Evolutionary conservation across 2,113 vertebrate genomes (phyloP).

Genomic region (Alethe diademata): DNA sequence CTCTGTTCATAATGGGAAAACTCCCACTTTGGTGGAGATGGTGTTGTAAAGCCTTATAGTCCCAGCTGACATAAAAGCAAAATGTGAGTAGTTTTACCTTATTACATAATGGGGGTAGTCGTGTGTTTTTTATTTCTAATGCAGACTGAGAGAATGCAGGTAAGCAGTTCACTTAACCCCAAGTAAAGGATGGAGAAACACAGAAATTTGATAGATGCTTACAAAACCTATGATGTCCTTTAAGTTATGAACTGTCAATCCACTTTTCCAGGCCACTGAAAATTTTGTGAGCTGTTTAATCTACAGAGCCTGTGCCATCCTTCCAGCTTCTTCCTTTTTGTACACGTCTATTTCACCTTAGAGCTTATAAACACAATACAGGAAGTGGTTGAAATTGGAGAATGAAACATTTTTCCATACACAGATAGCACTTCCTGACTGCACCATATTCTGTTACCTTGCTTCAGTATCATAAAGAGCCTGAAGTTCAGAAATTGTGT

Average conservation of each 20-base stretch:
- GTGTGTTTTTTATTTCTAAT: not conserved
- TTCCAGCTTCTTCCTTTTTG: not conserved
- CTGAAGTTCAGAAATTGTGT: not conserved
- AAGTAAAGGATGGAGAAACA: not conserved
- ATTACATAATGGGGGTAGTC: not conserved
- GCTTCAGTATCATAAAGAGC: not conserved
- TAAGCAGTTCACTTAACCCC: not conserved
- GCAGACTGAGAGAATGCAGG: not conserved
- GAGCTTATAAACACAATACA: not conserved
- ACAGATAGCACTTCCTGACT: not conserved
- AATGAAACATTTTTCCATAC: not conserved
- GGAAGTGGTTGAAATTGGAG: not conserved
- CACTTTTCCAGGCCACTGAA: not conserved
- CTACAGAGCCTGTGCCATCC: not conserved
- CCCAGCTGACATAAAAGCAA: not conserved
- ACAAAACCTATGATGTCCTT: not conserved
- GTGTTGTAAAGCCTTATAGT: not conserved
- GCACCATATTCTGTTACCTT: not conserved
- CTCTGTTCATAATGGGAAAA: not conserved
- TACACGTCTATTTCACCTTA: not conserved
- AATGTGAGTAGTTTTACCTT: not conserved
- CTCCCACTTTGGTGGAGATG: not conserved
- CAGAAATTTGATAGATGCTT: not conserved
- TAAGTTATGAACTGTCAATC: not conserved
- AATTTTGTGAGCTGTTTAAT: not conserved